Percentiles rank a stretch among this genome's conserved stretches.
Evolutionary conservation across 2,113 vertebrate genomes (phyloP).

Genomic region (Proterorhinus semilunaris): DNA sequence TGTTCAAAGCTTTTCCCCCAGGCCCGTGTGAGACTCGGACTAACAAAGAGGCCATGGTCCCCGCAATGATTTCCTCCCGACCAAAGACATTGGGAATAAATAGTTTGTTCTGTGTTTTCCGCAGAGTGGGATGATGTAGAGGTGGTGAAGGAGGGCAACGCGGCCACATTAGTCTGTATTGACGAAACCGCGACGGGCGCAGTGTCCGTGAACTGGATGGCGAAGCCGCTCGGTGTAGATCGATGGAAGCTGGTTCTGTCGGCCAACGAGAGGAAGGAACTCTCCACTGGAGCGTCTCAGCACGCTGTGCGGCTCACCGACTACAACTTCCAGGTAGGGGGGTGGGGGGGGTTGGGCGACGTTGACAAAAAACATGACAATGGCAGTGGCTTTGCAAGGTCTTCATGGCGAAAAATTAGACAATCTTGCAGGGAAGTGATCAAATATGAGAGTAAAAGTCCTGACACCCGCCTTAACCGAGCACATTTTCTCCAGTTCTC

Average conservation of each 20-base stretch:
- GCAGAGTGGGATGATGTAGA: slow-evolving; percentile 66
- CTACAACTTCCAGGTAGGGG: slow-evolving; percentile 34
- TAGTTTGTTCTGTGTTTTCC: not conserved
- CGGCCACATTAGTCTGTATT: slow-evolving; percentile 60
- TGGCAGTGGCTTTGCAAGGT: not conserved
- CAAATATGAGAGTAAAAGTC: too few species aligned
- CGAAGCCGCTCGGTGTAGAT: slow-evolving; percentile 22
- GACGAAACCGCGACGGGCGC: slow-evolving; percentile 14
- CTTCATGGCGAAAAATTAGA: not conserved
- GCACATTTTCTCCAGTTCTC: too few species aligned
- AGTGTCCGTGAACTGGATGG: slow-evolving; percentile 63
- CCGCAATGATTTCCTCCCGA: not conserved
- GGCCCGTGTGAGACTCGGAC: not conserved
- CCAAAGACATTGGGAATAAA: not conserved
- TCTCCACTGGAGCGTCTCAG: slow-evolving; percentile 33
- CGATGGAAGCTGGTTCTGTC: slow-evolving; percentile 62
- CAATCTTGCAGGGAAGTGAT: not conserved
- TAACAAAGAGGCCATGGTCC: not conserved
- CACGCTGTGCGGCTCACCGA: slow-evolving; percentile 44
- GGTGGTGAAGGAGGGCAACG: slow-evolving; percentile 43
- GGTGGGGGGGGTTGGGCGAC: not conserved
- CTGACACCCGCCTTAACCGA: too few species aligned
- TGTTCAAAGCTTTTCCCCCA: not conserved
- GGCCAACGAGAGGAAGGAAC: slow-evolving; percentile 30
- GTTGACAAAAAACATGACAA: not conserved